These are phyloP conservation scores for Octomys mimax DNA, from an alignment of 2,797 vertebrate species.

Conservation along the genomic window DNA sequence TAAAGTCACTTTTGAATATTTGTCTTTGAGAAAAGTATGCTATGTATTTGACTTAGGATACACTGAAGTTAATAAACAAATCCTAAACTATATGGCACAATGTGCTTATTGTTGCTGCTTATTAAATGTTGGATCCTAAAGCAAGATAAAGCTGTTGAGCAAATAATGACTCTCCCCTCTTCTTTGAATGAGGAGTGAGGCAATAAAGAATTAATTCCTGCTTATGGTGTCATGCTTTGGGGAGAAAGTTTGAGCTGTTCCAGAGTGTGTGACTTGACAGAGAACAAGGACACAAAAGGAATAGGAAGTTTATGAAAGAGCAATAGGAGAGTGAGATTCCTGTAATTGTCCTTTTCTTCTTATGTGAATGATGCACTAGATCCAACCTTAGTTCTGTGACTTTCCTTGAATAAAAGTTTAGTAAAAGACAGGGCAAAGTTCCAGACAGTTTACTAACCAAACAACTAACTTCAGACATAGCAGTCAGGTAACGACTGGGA, in stretches of 20 bases:
- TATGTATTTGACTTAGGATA: neutral
- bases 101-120: neutral
- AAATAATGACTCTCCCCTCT: neutral
- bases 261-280: neutral
- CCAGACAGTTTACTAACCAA: neutral
- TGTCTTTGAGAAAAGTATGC: neutral
- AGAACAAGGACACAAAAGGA: neutral
- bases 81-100: neutral
- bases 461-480: neutral
- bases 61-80: neutral
- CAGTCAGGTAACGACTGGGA: neutral
- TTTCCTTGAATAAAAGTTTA: constrained; percentile 20
- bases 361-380: neutral
- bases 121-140: neutral
- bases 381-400: neutral
- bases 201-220: neutral
- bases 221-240: neutral
- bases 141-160: neutral
- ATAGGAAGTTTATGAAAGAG: neutral
- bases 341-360: neutral
- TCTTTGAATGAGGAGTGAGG: neutral
- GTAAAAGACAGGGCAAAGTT: neutral
- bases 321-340: neutral
- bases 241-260: neutral
- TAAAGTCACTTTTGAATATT: neutral